Percentiles rank a stretch among this genome's conserved stretches.
phyloP scores from a whole-genome alignment of 2,888 invertebrate genomes.

The Hyposoter didymator region DNA sequence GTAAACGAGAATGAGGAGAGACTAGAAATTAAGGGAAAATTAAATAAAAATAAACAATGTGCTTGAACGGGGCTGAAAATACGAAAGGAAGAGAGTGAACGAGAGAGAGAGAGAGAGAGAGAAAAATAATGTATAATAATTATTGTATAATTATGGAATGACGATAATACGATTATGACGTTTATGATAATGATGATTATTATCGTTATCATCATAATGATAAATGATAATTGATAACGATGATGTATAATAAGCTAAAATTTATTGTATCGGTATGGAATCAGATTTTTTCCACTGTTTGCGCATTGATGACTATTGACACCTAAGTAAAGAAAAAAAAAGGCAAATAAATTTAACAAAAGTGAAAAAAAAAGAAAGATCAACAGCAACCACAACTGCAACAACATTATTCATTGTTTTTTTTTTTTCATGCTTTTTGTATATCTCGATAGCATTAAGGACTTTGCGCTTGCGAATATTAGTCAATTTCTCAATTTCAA shows the following conservation, averaged over 20 bases:
- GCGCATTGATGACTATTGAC: slow-evolving; percentile 81
- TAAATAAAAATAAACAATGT: slow-evolving; percentile 63
- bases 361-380: slow-evolving; percentile 73
- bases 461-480: slow-evolving; percentile 60
- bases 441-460: slow-evolving; percentile 73
- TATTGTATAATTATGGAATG: slow-evolving; percentile 81
- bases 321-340: slow-evolving; percentile 77
- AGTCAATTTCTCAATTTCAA: slow-evolving; percentile 54
- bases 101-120: slow-evolving; percentile 61
- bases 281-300: slow-evolving; percentile 82
- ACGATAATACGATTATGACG: slow-evolving; percentile 74
- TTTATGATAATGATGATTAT: slow-evolving; percentile 74
- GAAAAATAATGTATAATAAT: slow-evolving; percentile 81
- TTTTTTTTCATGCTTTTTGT: slow-evolving; percentile 78
- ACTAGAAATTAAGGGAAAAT: slow-evolving; percentile 54
- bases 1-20: slow-evolving; percentile 55
- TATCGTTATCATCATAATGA: slow-evolving; percentile 77
- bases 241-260: slow-evolving; percentile 83
- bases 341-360: slow-evolving; percentile 78
- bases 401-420: slow-evolving; percentile 73
- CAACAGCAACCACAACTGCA: slow-evolving; percentile 29
- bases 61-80: slow-evolving; percentile 67
- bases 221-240: slow-evolving; percentile 77
- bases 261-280: slow-evolving; percentile 83
- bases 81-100: slow-evolving; percentile 60